These are phyloP conservation scores for Acrocyrtus sp. DNA, from an alignment of 2,888 invertebrate species.

Conservation along the genomic window DNA sequence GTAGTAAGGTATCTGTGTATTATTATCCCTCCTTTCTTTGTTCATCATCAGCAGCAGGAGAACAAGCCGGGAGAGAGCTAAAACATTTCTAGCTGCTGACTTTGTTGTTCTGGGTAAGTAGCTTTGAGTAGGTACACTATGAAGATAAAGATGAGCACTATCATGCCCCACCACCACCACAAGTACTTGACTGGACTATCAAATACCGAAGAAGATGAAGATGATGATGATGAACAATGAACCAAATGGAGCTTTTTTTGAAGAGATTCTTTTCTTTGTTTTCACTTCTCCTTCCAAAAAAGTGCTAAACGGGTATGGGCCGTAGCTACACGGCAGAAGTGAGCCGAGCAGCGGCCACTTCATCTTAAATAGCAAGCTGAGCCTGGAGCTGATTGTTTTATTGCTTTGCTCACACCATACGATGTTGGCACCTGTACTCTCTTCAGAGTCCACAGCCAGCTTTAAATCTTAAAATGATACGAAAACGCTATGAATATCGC, in stretches of 20 bases:
- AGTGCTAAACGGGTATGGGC: not conserved
- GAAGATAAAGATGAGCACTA: no score
- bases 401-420: constrained; percentile 32
- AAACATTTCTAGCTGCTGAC: no score
- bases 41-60: constrained; percentile 16
- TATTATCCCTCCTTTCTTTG: constrained; percentile 36
- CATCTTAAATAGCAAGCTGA: constrained; percentile 23
- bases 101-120: no score
- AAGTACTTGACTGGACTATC: not conserved
- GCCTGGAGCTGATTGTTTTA: constrained; percentile 43
- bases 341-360: constrained; percentile 12
- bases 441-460: no score
- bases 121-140: no score
- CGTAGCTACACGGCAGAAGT: not conserved
- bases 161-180: no score
- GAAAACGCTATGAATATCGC: no score
- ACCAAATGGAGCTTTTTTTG: no score
- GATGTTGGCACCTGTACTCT: constrained; percentile 13
- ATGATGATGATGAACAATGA: no score
- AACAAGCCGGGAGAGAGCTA: not conserved
- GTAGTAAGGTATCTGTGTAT: no score
- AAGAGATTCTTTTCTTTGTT: not conserved
- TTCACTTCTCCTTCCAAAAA: not conserved
- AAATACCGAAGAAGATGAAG: no score
- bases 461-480: not conserved